Base-by-base conservation (phyloP, 2,888 invertebrate species). In the Leptopilina syphax region DNA sequence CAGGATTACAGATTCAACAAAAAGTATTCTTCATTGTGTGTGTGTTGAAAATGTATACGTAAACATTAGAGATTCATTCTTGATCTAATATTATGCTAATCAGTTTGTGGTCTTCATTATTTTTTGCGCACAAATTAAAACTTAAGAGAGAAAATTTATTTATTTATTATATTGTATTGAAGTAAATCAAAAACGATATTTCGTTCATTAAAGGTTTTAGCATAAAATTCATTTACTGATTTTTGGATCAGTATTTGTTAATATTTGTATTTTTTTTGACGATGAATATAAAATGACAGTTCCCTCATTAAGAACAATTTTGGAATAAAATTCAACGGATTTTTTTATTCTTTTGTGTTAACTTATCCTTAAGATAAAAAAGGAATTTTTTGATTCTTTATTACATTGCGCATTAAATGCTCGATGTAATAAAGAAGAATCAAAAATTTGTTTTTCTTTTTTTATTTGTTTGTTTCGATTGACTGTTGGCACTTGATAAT, bases 1-100 rank as follows among this genome's bases (percentile, higher is more conserved):
- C 70, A 24, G 27, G 12, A 70, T 70, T 70, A 27, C 50, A 70
- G 1, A 44, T 13, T 54, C 3, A 54, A n/a, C 54, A 70, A 7
- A 70, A 54, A 70, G 54, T n/a, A 70, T 54, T 54, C 63, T 63
- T 63, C 8, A 63, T 63, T 63, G 7, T 63, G 63, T 63, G 63
- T 63, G 6, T 63, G 24, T 24, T 63, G 63, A 63, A 63, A 9
- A 24, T 63, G 18, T 63, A 9, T 24, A n/a, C 0, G 18, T 6
- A n/a, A 4, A 60, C 6, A 24, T 63, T 24, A 24, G 24, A 63
- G n/a, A 63, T 63, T 63, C 63, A 63, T 63, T 24, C 63, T 63
- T 63, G 63, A 63, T 24, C 63, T 63, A 63, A 63, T 63, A 18
- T 63, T 24, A 63, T 63, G 63, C 9, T 63, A 63, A 63, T 63